phyloP scores from a whole-genome alignment of 1,140 invertebrate species.

The Ditylenchus dipsaci region DNA sequence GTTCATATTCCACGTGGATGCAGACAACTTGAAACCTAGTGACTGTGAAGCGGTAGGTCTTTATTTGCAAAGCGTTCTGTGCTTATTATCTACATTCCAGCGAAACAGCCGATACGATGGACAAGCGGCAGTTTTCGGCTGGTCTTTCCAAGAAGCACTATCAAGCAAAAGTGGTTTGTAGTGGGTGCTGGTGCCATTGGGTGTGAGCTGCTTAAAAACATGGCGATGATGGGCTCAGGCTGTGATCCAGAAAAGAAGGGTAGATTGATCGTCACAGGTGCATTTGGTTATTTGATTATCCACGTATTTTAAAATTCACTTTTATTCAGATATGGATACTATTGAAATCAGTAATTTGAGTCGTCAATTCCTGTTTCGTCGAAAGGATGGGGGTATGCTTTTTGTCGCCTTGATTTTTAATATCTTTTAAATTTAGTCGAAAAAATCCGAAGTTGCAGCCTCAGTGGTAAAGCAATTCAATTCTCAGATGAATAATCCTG shows the following conservation, averaged over 20 bases:
- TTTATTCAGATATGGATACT: conserved; percentile 74
- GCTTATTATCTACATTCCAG: conserved; percentile 3
- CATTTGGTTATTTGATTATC: too few relatives aligned
- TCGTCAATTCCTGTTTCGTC: conserved; percentile 92
- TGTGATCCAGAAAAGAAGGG: too few relatives aligned
- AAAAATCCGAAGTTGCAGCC: conserved; percentile 85
- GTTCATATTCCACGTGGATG: conserved; percentile 60
- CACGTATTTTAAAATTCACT: too few relatives aligned
- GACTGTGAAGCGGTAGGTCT: conserved; percentile 65
- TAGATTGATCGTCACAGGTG: conserved; percentile 72
- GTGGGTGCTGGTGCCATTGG: conserved; percentile 83
- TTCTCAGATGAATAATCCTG: conserved; percentile 75
- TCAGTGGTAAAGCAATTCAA: conserved; percentile 78
- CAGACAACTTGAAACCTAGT: conserved; percentile 67
- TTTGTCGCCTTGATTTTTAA: conserved; percentile 36
- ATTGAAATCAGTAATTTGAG: conserved; percentile 99
- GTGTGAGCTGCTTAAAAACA: conserved; percentile 96
- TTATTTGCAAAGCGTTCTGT: too few relatives aligned
- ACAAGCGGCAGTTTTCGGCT: conserved; percentile 86
- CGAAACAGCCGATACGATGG: conserved; percentile 74
- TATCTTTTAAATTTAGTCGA: conserved; percentile 60
- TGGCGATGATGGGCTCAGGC: conserved; percentile 58
- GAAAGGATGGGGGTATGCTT: conserved; percentile 73
- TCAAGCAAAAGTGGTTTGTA: conserved; percentile 72
- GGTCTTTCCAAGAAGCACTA: conserved; percentile 79